These are phyloP conservation scores for Alloplasta piceator DNA, from an alignment of 2,888 invertebrate species.

Conservation along the genomic window DNA sequence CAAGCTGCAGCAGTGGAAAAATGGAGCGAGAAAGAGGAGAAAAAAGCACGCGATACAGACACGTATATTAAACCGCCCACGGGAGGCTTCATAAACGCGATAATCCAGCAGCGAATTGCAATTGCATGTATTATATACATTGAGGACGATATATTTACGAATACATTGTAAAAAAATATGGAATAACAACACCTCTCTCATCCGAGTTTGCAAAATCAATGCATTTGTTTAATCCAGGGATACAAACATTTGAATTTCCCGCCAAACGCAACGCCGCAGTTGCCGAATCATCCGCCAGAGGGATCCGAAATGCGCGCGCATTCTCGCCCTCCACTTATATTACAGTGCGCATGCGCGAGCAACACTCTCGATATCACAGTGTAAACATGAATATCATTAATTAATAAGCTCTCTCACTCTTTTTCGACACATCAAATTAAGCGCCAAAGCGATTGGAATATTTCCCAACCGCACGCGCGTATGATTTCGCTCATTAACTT, in stretches of 20 bases:
- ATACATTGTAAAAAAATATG: neutral
- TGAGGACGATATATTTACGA: neutral
- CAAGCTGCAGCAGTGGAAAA: neutral
- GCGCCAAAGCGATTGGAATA: slow-evolving; percentile 1
- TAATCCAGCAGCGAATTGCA: neutral
- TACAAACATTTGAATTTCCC: neutral
- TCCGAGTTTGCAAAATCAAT: neutral
- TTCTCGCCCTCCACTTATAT: neutral
- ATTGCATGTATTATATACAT: neutral
- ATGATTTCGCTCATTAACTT: neutral
- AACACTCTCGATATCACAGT: neutral
- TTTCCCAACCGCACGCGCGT: neutral
- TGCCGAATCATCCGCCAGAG: neutral
- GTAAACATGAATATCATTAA: slow-evolving; percentile 20
- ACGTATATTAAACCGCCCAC: neutral
- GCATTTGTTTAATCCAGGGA: neutral
- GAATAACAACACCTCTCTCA: neutral
- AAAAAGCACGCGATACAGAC: neutral
- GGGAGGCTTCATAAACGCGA: slow-evolving; percentile 14
- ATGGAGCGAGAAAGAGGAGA: neutral
- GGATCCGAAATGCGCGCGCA: too few relatives aligned
- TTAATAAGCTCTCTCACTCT: neutral
- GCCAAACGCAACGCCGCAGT: neutral
- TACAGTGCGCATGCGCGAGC: too few relatives aligned
- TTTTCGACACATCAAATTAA: neutral